These are phyloP conservation scores for Brachyalestes nurse DNA, from an alignment of 2,797 vertebrate species.

Conservation along the genomic window DNA sequence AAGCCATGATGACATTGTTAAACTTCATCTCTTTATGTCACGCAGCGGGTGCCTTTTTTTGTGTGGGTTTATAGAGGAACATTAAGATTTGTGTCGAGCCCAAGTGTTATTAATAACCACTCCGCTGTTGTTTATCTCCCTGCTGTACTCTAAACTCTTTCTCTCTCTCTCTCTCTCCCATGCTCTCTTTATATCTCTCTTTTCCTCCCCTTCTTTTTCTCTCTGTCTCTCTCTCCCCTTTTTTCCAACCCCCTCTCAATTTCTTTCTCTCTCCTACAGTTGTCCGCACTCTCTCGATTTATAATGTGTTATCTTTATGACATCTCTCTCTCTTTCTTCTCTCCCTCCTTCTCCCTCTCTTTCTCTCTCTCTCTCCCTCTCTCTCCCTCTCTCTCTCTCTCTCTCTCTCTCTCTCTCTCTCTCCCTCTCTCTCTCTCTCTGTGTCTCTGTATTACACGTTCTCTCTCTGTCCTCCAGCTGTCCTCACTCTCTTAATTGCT, in stretches of 20 bases:
- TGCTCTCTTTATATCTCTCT: constrained; percentile 33
- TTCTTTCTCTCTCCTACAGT: background rate
- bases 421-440: constrained; percentile 26
- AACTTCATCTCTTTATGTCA: constrained; percentile 27
- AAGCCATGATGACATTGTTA: constrained; percentile 29
- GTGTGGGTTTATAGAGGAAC: constrained; percentile 20
- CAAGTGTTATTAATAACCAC: constrained; percentile 37
- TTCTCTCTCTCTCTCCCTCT: background rate
- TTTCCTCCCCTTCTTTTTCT: constrained; percentile 7
- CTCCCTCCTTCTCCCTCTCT: too few relatives aligned
- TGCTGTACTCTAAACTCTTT: background rate
- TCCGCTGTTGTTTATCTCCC: constrained; percentile 20
- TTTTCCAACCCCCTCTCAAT: constrained; percentile 17
- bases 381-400: background rate
- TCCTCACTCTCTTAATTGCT: constrained; percentile 66
- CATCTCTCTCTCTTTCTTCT: background rate
- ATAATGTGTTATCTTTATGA: constrained; percentile 69
- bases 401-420: background rate
- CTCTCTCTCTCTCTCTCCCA: background rate
- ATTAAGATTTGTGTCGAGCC: constrained; percentile 32
- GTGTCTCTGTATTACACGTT: background rate
- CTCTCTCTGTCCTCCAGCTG: constrained; percentile 32
- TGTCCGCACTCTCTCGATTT: constrained; percentile 63
- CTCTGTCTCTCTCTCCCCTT: constrained; percentile 47
- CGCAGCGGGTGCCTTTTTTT: constrained; percentile 23